Conservation (phyloP, 23 tunicate species). For the Clavelina lepadiformis region DNA sequence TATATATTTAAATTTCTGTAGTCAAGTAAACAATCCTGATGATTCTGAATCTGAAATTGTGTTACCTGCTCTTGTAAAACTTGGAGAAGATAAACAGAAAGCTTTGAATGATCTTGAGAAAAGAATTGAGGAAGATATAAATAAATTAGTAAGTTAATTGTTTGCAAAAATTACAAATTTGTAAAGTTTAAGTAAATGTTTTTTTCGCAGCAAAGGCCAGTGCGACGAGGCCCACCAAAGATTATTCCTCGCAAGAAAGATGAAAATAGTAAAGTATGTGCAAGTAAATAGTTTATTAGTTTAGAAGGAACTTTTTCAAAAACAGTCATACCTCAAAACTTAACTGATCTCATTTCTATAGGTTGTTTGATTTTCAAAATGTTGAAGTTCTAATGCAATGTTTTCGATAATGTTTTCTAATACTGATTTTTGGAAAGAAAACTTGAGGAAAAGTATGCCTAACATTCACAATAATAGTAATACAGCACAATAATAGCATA, state of each 20-base stretch:
- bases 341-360: no score
- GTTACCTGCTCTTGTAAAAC: constrained; percentile 31
- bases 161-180: neutral
- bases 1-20: no score
- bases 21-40: neutral
- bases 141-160: constrained; percentile 4
- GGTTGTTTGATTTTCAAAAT: no score
- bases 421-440: no score
- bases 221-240: constrained; percentile 20
- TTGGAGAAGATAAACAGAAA: constrained; percentile 51
- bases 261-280: neutral
- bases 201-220: constrained; percentile 9
- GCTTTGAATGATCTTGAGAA: constrained; percentile 50
- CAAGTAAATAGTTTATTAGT: no score
- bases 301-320: no score
- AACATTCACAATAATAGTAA: no score
- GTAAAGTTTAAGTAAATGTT: neutral
- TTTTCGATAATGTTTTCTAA: no score
- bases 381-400: no score
- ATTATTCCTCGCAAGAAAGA: neutral
- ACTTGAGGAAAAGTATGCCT: no score
- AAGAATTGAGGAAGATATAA: constrained; percentile 47
- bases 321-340: no score
- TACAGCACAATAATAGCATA: no score
- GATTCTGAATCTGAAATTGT: constrained; percentile 12